Conservation (phyloP, 2,113 vertebrate species). For the Protobothrops mucrosquamatus region DNA sequence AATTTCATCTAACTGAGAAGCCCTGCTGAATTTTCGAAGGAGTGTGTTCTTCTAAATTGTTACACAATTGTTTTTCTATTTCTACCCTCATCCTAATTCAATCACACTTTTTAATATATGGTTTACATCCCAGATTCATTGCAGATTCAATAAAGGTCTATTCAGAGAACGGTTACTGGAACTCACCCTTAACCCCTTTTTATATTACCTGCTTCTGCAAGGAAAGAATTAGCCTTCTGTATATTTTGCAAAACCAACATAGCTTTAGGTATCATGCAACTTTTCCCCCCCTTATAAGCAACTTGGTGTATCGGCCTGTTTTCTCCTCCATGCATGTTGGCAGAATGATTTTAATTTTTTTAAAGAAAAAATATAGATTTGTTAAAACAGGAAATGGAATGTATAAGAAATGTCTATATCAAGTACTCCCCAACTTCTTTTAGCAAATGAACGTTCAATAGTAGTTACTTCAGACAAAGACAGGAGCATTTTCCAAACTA, state of each 20-base stretch:
- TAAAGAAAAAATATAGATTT: neutral
- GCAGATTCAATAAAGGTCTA: neutral
- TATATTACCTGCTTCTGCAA: neutral
- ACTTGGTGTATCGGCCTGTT: neutral
- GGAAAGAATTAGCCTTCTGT: rapidly evolving
- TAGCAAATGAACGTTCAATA: neutral
- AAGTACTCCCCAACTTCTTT: neutral
- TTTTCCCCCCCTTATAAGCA: neutral
- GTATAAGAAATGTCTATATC: neutral
- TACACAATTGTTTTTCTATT: neutral
- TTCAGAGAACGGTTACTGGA: rapidly evolving
- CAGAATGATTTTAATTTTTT: neutral
- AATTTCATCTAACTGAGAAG: neutral
- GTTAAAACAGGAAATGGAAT: neutral
- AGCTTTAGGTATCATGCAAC: neutral
- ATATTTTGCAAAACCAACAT: neutral
- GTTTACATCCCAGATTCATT: neutral
- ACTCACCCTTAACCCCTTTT: neutral
- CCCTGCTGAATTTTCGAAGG: neutral
- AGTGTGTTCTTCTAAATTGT: neutral
- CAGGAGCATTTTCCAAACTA: neutral
- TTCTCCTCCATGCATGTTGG: neutral
- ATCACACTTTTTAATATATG: conserved; percentile 1
- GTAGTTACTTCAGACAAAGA: neutral
- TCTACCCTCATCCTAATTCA: neutral